phyloP scores from a whole-genome alignment of 2,113 vertebrate species.

The Marmota monax region DNA sequence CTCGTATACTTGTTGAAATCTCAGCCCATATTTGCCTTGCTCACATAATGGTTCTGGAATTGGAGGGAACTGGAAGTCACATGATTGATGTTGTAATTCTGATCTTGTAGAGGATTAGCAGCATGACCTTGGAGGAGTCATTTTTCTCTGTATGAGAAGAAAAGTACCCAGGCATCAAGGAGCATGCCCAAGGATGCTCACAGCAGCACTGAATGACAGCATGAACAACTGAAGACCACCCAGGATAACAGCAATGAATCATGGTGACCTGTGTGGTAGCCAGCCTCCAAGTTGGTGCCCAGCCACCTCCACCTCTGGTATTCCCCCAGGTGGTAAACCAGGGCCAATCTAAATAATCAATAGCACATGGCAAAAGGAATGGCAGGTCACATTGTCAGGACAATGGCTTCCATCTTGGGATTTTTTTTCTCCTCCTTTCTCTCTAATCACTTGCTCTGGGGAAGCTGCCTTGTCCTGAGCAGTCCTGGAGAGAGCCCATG shows the following conservation, averaged over 20 bases:
- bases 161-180: background rate
- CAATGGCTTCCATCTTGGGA: background rate
- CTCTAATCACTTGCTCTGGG: background rate
- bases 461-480: background rate
- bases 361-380: background rate
- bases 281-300: background rate
- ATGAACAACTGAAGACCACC: too few relatives aligned
- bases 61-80: conserved; percentile 13
- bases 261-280: too few relatives aligned
- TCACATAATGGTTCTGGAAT: background rate
- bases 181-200: background rate
- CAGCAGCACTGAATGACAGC: rapidly evolving
- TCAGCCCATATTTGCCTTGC: conserved; percentile 20
- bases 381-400: too few relatives aligned
- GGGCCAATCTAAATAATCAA: background rate
- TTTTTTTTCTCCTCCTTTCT: background rate
- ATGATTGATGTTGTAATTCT: background rate
- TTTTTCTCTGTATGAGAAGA: background rate
- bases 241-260: too few relatives aligned
- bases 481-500: background rate
- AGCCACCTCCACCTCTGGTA: background rate
- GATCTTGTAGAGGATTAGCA: background rate
- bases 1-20: conserved; percentile 29
- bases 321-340: background rate
- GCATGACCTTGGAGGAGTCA: conserved; percentile 38